Evolutionary conservation across 2,888 invertebrate species (phyloP), one percentile per base, ranked within the genome.

Genomic region (Holacanthella duospinosa): DNA sequence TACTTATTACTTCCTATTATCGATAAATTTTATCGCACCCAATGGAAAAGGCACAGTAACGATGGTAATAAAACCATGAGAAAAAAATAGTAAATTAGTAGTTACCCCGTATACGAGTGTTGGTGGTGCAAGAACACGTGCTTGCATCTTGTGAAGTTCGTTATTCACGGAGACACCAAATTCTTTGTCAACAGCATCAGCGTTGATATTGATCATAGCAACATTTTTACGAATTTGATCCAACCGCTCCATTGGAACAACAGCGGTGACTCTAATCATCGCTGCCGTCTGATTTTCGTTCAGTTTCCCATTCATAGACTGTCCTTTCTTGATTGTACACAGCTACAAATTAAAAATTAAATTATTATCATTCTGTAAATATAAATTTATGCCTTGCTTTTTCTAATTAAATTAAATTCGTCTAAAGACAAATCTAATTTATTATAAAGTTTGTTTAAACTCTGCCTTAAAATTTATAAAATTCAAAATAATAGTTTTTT

Each of bases 81-180:
- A 16, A 6, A 9, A 6, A 9, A 36, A 12, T 16, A 21, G 24
- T 26, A 55, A 4, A 12, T 28, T 19, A 43, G n/a, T 16, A 58
- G 16, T 43, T 58, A 28, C 24, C 3, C 65, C 65, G 25, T 62
- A 65, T 16, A 29, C 43, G 21, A 65, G 60, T 28, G 27, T 54
- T 16, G 65, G 65, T n/a, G 62, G 29, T 9, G 44, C 9, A 21
- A 65, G 29, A 25, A 65, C 65, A 25, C 65, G 55, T 26, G 60
- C 56, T 43, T 25, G 2, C 2, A 62, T 16, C 6, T 55, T 27
- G 26, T 54, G 29, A 54, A 65, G 26, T 21, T 61, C 3, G 19
- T 25, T 43, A 2, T 25, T 16, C n/a, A 62, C 29, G 2, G 27
- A 26, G 9, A 65, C 56, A 1, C 62, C 65, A 48, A 65, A 65